phyloP scores from a whole-genome alignment of 2,888 invertebrate genomes.

The Cosmia trapezina region DNA sequence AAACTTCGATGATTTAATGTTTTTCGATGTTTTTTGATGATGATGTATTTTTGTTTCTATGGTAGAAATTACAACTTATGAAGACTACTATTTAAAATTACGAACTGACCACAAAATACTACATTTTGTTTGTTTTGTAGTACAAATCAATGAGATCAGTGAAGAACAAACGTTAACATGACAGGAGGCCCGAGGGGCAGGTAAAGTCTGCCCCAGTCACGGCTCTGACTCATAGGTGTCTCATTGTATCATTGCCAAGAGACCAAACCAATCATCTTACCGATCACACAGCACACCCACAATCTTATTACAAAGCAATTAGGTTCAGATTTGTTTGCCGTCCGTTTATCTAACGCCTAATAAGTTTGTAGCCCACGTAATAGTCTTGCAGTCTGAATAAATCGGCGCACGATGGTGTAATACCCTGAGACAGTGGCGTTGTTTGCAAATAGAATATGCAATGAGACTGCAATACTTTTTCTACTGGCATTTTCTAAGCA shows the following conservation, averaged over 20 bases:
- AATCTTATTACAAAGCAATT: slow-evolving; percentile 62
- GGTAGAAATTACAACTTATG: too few species aligned
- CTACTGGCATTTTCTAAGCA: slow-evolving; percentile 62
- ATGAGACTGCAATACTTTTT: slow-evolving; percentile 68
- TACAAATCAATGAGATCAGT: slow-evolving; percentile 37
- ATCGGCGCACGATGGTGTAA: slow-evolving; percentile 80
- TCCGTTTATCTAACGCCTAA: slow-evolving; percentile 56
- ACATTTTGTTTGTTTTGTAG: not conserved
- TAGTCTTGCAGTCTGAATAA: slow-evolving; percentile 84
- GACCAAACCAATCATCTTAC: slow-evolving; percentile 37
- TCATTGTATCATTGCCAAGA: slow-evolving; percentile 78
- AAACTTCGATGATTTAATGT: too few species aligned
- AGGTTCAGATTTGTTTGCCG: slow-evolving; percentile 69
- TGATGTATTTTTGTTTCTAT: not conserved
- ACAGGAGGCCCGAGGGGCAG: slow-evolving; percentile 61
- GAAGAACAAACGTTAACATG: slow-evolving; percentile 40
- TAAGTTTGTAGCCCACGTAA: slow-evolving; percentile 74
- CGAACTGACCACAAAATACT: not conserved
- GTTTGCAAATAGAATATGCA: slow-evolving; percentile 80
- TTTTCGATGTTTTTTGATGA: too few species aligned
- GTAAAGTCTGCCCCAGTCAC: slow-evolving; percentile 68
- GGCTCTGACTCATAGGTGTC: slow-evolving; percentile 80
- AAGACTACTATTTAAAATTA: too few species aligned
- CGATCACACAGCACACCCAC: slow-evolving; percentile 14
- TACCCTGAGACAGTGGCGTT: slow-evolving; percentile 67